phyloP scores from a whole-genome alignment of 2,888 invertebrate species.

The Lasius platythorax region DNA sequence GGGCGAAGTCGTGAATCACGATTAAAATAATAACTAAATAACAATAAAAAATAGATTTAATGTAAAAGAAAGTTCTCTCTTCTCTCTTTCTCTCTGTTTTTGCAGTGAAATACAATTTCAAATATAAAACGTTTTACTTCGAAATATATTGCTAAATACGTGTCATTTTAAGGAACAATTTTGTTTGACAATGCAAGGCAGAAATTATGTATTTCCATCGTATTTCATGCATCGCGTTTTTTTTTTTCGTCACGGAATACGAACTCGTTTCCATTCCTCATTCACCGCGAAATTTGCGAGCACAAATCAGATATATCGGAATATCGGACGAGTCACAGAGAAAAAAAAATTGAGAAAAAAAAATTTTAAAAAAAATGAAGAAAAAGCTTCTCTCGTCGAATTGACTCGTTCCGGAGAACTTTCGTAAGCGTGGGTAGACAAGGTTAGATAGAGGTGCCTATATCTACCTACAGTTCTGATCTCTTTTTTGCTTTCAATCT shows the following conservation, averaged over 20 bases:
- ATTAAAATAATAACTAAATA: neutral
- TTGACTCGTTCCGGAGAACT: constrained; percentile 12
- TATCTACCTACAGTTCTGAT: constrained; percentile 3
- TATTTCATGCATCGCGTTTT: neutral
- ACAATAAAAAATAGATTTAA: neutral
- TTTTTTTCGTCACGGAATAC: neutral
- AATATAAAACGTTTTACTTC: neutral
- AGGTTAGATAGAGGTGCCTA: neutral
- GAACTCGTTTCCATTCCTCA: neutral
- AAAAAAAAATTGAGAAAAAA: neutral
- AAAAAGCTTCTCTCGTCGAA: constrained; percentile 1
- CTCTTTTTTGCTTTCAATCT: constrained; percentile 47
- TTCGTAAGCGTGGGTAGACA: constrained; percentile 21
- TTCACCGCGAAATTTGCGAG: constrained; percentile 18
- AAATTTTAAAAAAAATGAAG: neutral
- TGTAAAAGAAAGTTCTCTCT: neutral
- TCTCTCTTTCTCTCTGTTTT: neutral
- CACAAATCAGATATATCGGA: constrained; percentile 29
- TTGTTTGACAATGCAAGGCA: neutral
- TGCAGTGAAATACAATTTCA: neutral
- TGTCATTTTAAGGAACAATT: neutral
- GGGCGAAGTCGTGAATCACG: neutral
- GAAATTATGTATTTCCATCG: neutral
- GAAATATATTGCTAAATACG: neutral
- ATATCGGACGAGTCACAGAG: neutral